Conservation (phyloP, 2,113 vertebrate species). For the Oriolus oriolus region DNA sequence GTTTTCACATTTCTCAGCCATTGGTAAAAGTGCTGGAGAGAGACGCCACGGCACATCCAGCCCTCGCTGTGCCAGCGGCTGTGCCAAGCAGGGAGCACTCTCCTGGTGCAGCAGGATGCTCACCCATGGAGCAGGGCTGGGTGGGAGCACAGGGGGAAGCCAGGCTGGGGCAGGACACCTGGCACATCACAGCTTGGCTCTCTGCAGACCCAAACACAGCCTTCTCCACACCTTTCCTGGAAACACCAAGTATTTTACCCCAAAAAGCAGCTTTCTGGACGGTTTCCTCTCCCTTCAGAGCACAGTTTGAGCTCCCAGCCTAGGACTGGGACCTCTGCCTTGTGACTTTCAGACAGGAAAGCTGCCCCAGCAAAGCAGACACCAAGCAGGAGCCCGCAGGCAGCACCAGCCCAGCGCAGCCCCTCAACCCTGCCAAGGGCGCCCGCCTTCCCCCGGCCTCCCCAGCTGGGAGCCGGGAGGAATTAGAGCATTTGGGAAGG, state of each 20-base stretch:
- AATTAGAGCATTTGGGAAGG: conserved; percentile 37
- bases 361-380: background rate
- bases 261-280: accelerated
- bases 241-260: accelerated
- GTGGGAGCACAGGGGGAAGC: background rate
- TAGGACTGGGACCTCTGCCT: background rate
- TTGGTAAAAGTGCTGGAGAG: accelerated
- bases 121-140: accelerated
- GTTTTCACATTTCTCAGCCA: background rate
- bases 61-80: accelerated
- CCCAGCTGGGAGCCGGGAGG: conserved; percentile 22
- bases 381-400: background rate
- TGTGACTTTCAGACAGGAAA: background rate
- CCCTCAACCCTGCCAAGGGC: background rate
- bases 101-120: background rate
- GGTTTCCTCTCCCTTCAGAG: background rate
- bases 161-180: background rate
- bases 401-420: background rate
- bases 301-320: background rate
- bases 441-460: background rate
- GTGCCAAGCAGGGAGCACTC: background rate
- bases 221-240: accelerated
- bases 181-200: background rate
- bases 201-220: background rate
- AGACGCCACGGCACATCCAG: accelerated